Conservation (phyloP, 2,888 invertebrate species). For the Eupithecia vulgata region DNA sequence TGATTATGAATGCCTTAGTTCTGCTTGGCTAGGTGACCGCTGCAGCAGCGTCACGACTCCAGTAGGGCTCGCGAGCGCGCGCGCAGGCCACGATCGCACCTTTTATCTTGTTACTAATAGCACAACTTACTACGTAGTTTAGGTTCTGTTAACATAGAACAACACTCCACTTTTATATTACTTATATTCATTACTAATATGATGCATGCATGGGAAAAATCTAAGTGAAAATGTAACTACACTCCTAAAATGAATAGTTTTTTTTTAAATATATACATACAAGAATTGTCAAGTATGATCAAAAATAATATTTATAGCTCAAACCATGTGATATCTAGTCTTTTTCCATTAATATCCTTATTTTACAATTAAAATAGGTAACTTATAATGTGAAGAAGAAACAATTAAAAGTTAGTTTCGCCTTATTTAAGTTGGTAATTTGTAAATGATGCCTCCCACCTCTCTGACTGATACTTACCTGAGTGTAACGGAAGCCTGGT, state of each 20-base stretch:
- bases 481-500: conserved; percentile 19
- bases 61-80: neutral
- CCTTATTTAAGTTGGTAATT: conserved; percentile 27
- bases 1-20: neutral
- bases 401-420: conserved; percentile 27
- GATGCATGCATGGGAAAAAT: conserved; percentile 24
- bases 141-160: conserved; percentile 52
- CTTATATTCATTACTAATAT: conserved; percentile 22
- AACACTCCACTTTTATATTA: conserved; percentile 40
- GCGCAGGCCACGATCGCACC: conserved; percentile 29
- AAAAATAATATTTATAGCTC: conserved; percentile 73
- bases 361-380: conserved; percentile 45
- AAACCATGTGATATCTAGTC: conserved; percentile 84
- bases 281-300: conserved; percentile 56
- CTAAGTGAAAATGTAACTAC: conserved; percentile 51
- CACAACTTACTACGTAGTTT: conserved; percentile 40
- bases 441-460: conserved; percentile 15
- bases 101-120: conserved; percentile 35
- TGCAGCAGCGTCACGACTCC: neutral
- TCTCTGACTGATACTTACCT: conserved; percentile 16
- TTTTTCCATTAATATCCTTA: conserved; percentile 70
- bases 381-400: conserved; percentile 28
- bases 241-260: conserved; percentile 43
- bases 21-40: neutral
- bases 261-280: conserved; percentile 48